Base-by-base conservation (phyloP, 2,797 vertebrate species). In the Fundulus diaphanus region DNA sequence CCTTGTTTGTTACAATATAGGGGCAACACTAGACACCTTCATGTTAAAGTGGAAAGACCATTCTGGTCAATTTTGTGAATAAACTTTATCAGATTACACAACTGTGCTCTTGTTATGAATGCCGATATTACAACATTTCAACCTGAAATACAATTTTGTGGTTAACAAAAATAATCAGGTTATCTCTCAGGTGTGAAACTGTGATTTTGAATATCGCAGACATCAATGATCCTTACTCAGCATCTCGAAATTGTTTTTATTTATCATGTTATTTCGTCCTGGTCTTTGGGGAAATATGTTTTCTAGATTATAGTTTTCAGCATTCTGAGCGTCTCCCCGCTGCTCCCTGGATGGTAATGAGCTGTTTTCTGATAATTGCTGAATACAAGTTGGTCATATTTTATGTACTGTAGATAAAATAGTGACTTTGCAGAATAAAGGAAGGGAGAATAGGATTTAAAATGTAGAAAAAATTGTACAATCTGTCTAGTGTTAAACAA, bases 201-300 rank as follows among this genome's bases (percentile, higher is more conserved):
- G 33, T 37, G 24, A 40, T n/a, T 12, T 27, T 66, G 37, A 42
- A 66, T 16, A 27, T 66, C 37, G 31, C 63, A 40, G 20, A 49
- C 16, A 49, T 49, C 16, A 49, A 37, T 27, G 24, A 66, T n/a
- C 6, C 22, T 66, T 66, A 66, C 24, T n/a, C 22, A 42, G 24
- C 13, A 7, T 42, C 63, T 66, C 24, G 42, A 66, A 66, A 66
- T 42, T 40, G 37, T 46, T 7, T 63, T 35, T 22, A 63, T 63
- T 37, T 63, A 37, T 63, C 8, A 63, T 35, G 33, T 65, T 65
- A 13, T 42, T 65, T 42, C 40, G 12, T 42, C 37, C 24, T 66
- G n/a, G 22, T 40, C 63, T 42, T n/a, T n/a, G 35, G 63, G 63
- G 63, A 66, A 66, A 66, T 66, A 16, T 65, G 11, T 66, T n/a